Evolutionary conservation across 1,140 invertebrate species (phyloP).

Genomic region (Tetraneura akinire): DNA sequence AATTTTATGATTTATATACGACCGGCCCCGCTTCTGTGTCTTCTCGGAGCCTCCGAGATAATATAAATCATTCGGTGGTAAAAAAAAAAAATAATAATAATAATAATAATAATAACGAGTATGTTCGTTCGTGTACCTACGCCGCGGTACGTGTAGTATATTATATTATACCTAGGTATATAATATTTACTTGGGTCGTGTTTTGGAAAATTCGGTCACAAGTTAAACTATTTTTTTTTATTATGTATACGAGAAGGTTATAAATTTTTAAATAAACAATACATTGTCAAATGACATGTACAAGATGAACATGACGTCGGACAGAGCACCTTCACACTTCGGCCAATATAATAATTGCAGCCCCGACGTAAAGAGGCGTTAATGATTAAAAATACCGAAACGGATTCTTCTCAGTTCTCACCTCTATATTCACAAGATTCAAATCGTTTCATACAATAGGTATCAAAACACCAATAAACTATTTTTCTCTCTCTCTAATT

Average conservation of each 20-base stretch:
- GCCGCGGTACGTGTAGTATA: neutral
- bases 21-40: constrained; percentile 48
- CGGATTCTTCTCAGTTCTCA: neutral
- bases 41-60: neutral
- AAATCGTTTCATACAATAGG: constrained; percentile 29
- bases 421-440: neutral
- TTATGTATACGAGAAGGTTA: constrained; percentile 22
- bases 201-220: constrained; percentile 44
- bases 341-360: constrained; percentile 39
- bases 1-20: constrained; percentile 51
- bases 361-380: constrained; percentile 35
- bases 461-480: constrained; percentile 30
- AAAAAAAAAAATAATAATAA: neutral
- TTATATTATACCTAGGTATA: no score
- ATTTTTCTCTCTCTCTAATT: constrained; percentile 3
- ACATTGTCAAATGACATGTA: neutral
- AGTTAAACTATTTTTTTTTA: no score
- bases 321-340: constrained; percentile 32
- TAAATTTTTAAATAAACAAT: constrained; percentile 51
- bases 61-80: constrained; percentile 38
- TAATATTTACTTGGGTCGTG: constrained; percentile 1
- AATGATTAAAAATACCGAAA: constrained; percentile 6
- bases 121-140: neutral
- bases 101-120: no score
- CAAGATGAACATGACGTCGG: neutral